Evolutionary conservation across 2,113 vertebrate genomes (phyloP).

Genomic region (Rynchops niger): DNA sequence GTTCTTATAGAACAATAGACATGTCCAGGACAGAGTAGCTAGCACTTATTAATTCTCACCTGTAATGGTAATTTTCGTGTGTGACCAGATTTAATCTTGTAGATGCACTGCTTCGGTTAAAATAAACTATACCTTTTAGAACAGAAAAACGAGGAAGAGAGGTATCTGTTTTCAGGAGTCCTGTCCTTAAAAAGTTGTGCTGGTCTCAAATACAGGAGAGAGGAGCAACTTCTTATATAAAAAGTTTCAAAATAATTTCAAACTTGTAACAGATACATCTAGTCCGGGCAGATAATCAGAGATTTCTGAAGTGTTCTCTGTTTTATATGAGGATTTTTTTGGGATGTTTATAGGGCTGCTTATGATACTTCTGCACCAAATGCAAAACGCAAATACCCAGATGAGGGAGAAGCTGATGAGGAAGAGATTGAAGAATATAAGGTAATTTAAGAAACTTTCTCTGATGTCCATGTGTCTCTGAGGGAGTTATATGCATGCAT

Average conservation of each 20-base stretch:
- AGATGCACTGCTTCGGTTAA: not conserved
- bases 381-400: conserved; percentile 84
- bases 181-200: not conserved
- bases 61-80: not conserved
- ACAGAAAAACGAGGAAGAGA: not conserved
- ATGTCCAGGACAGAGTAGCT: not conserved
- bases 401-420: conserved; percentile 90
- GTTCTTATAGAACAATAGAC: fast-evolving
- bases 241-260: not conserved
- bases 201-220: not conserved
- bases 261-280: not conserved
- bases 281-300: not conserved
- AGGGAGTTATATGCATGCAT: not conserved
- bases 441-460: conserved; percentile 64
- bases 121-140: not conserved
- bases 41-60: fast-evolving
- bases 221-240: not conserved
- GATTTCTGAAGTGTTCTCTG: not conserved
- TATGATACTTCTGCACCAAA: conserved; percentile 85
- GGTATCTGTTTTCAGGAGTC: not conserved
- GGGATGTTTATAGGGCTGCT: conserved; percentile 80
- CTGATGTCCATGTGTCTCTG: not conserved
- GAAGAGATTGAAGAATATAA: conserved; percentile 93
- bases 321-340: not conserved
- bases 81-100: not conserved